These are phyloP conservation scores for Macrostomum lignano DNA, from an alignment of 1,140 invertebrate species.

Conservation along the genomic window DNA sequence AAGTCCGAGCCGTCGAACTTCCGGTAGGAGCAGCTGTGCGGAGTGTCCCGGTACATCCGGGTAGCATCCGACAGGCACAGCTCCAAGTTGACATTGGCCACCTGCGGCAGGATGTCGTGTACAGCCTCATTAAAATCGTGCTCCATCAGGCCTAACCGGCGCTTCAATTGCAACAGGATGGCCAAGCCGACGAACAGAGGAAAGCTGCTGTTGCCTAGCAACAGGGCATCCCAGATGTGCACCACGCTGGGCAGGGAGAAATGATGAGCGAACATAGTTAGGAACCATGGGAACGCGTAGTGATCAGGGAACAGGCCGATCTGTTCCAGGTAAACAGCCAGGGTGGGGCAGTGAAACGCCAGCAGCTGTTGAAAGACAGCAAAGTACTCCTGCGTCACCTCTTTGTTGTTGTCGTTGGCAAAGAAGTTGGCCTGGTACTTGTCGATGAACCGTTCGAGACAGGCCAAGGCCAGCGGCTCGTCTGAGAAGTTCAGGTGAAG, in stretches of 20 bases:
- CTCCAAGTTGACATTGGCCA: no score
- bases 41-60: no score
- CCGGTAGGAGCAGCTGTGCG: no score
- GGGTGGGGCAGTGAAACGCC: conserved; percentile 66
- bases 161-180: conserved; percentile 56
- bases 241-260: conserved; percentile 92
- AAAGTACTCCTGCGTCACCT: conserved; percentile 44
- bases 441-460: conserved; percentile 66
- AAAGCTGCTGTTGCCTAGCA: conserved; percentile 68
- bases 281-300: conserved; percentile 97
- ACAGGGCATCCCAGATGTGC: conserved; percentile 80
- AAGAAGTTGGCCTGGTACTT: conserved; percentile 93
- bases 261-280: conserved; percentile 91
- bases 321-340: conserved; percentile 60
- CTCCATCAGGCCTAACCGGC: no score
- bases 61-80: no score
- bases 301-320: conserved; percentile 86
- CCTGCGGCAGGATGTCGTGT: no score
- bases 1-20: no score
- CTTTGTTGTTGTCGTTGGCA: conserved; percentile 55
- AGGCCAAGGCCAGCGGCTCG: conserved; percentile 75
- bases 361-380: conserved; percentile 81
- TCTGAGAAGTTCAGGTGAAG: conserved; percentile 82
- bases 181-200: conserved; percentile 75
- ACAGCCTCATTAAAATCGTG: no score